Base-by-base conservation (phyloP, 2,888 invertebrate genomes). In the Parnassius apollo region DNA sequence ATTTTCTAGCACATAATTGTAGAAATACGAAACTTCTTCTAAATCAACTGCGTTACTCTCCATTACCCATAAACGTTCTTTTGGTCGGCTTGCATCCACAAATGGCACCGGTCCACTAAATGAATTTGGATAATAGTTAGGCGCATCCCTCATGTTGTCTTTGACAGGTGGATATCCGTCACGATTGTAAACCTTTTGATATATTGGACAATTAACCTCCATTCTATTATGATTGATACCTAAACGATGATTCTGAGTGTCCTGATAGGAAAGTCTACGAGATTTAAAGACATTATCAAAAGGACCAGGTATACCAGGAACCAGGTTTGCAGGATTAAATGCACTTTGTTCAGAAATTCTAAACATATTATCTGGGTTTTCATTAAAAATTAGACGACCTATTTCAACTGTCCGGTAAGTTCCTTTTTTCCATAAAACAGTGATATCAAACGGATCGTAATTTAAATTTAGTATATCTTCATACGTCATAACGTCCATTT, bases 101-200 rank as follows among this genome's bases (percentile, higher is more conserved):
- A 93, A 93, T 42, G 93, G 93, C 66, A 94, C 92, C 0, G 98
- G 97, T 0, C 98, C 98, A 69, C 93, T 93, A 83, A 98, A 99
- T 62, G 97, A 97, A 89, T 99, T 99, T 0, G 98, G 98, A 86
- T 94, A 97, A 82, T 98, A 99, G 82, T 98, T 98, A 0, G 98
- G 98, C 0, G 96, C 96, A 46, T 96, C 96, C 35, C 93, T 94
- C 90, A 97, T 97, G 80, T 98, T 98, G 70, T 95, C 94, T 42
- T 90, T 86, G 7, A 94, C 89, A 48, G 94, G 93, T 90, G 95
- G 94, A 1, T 93, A 88, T 0, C 98, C 85, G 68, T 88, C 85
- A 2, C 86, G 78, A 42, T 72, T 75, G 62, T 86, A 85, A 0
- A 73, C 77, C 53, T 76, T 82, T 2, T 72, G 70, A 57, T 84